Evolutionary conservation across 2,797 vertebrate species (phyloP).

Genomic region (Tenualosa thibaudeaui): DNA sequence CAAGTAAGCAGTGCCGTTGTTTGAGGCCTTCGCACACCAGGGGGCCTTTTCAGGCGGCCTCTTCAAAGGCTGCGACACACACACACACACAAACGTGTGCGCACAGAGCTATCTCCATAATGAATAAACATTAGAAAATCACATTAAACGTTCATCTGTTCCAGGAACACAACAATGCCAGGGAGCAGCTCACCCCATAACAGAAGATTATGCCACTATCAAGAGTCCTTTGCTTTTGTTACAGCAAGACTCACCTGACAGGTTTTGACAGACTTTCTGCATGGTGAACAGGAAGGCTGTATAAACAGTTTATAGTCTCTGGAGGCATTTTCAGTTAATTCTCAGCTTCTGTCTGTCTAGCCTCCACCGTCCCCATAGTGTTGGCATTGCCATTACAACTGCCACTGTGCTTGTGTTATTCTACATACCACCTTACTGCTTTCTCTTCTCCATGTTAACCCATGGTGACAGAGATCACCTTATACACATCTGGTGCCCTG

Average conservation of each 20-base stretch:
- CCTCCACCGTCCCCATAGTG: neutral
- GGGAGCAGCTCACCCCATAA: conserved; percentile 13
- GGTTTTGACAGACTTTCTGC: neutral
- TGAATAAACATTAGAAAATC: conserved; percentile 61
- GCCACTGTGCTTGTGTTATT: neutral
- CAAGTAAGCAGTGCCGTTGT: conserved; percentile 49
- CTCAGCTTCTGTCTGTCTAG: neutral
- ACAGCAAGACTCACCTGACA: conserved; percentile 1
- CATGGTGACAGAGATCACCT: no score
- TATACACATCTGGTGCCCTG: no score
- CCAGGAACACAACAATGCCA: conserved; percentile 41
- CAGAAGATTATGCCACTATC: conserved; percentile 25
- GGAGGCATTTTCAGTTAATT: neutral
- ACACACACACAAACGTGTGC: conserved; percentile 7
- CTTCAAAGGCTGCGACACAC: conserved; percentile 73
- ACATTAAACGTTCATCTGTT: conserved; percentile 46
- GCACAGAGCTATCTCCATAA: conserved; percentile 42
- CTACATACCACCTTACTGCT: neutral
- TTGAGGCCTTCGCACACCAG: conserved; percentile 63
- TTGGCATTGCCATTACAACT: neutral
- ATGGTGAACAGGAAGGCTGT: neutral
- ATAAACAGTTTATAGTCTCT: neutral
- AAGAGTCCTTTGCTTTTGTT: conserved; percentile 9
- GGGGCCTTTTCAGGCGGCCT: conserved; percentile 63
- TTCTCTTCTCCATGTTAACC: neutral